These are phyloP conservation scores for Thalpophila matura DNA, from an alignment of 2,888 invertebrate species.

Conservation along the genomic window DNA sequence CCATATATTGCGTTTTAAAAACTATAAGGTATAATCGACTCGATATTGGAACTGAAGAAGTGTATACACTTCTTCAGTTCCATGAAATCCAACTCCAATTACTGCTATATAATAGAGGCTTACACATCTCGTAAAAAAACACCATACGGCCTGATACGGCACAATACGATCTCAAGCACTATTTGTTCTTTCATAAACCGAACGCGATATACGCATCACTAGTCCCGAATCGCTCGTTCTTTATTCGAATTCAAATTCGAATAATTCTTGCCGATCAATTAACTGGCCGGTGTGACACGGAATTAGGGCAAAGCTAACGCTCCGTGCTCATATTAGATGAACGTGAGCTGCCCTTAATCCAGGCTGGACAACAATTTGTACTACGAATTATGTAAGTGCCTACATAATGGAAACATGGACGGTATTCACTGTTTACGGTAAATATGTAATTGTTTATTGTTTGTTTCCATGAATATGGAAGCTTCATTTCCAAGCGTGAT, in stretches of 20 bases:
- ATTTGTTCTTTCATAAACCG: conserved; percentile 31
- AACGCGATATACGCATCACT: conserved; percentile 15
- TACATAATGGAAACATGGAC: conserved; percentile 5
- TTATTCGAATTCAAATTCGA: conserved; percentile 37
- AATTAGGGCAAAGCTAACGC: conserved; percentile 47
- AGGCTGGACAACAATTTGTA: conserved; percentile 41
- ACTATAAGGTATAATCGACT: background rate
- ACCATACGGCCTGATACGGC: background rate
- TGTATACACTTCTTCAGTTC: too few species aligned
- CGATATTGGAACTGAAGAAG: background rate
- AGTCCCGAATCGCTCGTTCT: conserved; percentile 25
- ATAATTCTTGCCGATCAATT: conserved; percentile 46
- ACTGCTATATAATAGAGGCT: background rate
- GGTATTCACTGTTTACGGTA: background rate
- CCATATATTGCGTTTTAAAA: background rate
- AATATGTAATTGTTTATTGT: conserved; percentile 1
- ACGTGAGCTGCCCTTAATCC: conserved; percentile 50
- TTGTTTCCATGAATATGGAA: too few species aligned
- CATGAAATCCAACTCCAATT: conserved; percentile 1
- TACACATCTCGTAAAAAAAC: background rate
- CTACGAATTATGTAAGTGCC: conserved; percentile 32
- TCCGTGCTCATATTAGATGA: conserved; percentile 49
- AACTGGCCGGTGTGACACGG: conserved; percentile 32
- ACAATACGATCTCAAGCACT: conserved; percentile 10
- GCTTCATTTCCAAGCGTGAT: too few species aligned